Evolutionary conservation across 2,888 invertebrate genomes (phyloP), one percentile per base, ranked within the genome.

Genomic region (Homarus gammarus): DNA sequence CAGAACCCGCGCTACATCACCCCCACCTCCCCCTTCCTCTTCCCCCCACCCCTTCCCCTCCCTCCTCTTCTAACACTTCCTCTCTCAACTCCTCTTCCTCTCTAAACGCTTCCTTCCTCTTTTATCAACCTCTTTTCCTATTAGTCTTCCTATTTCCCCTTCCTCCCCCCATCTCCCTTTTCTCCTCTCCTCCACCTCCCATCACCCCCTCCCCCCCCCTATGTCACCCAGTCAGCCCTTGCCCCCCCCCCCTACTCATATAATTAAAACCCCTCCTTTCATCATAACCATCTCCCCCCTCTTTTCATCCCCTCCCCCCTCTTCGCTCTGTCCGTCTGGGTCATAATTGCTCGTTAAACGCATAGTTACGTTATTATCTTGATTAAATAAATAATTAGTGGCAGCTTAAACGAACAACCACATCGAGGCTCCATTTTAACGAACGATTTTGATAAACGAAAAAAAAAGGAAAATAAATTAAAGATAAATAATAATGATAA

Each of bases 361-460:
- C 81, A 61, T 61, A 61, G 61, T 64, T 79, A 64, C 81, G 64
- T 81, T 33, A 56, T 81, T 81, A 81, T 64, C 81, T 49, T 81
- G 81, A 81, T 81, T 81, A 81, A 81, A 81, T 49, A 77, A 49
- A 77, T 77, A 49, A 77, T 49, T 18, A 31, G n/a, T 49, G 3
- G 33, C 44, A 33, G 31, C 36, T 81, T 36, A 61, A 79, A 36
- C 18, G 40, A 36, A 36, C 38, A 81, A 81, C 22, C 27, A 51
- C 51, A 49, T 33, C 8, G 56, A 51, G 38, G 15, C 44, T 8
- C n/a, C n/a, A n/a, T n/a, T n/a, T n/a, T n/a, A n/a, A n/a, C n/a
- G n/a, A n/a, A n/a, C n/a, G n/a, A n/a, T n/a, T n/a, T n/a, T n/a
- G n/a, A n/a, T n/a, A n/a, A n/a, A n/a, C n/a, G n/a, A n/a, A n/a